Base-by-base conservation (phyloP, 2,113 vertebrate genomes). In the Xiphias gladius region DNA sequence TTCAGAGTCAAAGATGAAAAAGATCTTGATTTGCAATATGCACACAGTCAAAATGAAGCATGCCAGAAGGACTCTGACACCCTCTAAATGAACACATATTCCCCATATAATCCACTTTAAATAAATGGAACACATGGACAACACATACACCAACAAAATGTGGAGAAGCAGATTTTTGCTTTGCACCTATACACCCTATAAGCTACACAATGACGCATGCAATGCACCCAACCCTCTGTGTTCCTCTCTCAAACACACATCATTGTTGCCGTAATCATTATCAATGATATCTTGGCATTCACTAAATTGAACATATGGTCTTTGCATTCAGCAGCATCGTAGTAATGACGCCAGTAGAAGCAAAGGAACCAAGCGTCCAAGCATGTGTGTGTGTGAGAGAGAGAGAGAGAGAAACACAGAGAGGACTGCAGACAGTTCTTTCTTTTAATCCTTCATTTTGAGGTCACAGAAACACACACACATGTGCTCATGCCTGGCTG, bases 281-380 rank as follows among this genome's bases (percentile, higher is more conserved):
- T 86, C 86, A 84, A 85, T 88, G 91, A 89, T 86, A 74, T 64
- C 77, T 81, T 92, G 90, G 83, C 88, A 41, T 86, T 62, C 10
- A 2, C 58, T 55, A 50, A 80, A 62, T 30, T 55, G 37, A 88
- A 80, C 87, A 91, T 87, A 73, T 88, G 88, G 79, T 89, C 77
- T 88, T 85, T 84, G 76, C 85, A 88, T 87, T 61, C 64, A 41
- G 72, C 80, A 32, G 35, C 14, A 5, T 19, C 16, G 57, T 67
- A 12, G 50, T 74, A 81, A 83, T 63, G 66, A 88, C 84, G 76
- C 86, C 83, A 74, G 61, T 61, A 17, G 67, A 70, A 67, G 63
- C 22, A 67, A 55, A 76, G 28, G 62, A 78, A 70, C 28, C 11
- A 46, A 43, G 39, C 20, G 50, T 55, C 24, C 55, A 30, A 41